Evolutionary conservation across 2,797 vertebrate species (phyloP), one percentile per base, ranked within the genome.

Genomic region (Heterohyrax brucei): DNA sequence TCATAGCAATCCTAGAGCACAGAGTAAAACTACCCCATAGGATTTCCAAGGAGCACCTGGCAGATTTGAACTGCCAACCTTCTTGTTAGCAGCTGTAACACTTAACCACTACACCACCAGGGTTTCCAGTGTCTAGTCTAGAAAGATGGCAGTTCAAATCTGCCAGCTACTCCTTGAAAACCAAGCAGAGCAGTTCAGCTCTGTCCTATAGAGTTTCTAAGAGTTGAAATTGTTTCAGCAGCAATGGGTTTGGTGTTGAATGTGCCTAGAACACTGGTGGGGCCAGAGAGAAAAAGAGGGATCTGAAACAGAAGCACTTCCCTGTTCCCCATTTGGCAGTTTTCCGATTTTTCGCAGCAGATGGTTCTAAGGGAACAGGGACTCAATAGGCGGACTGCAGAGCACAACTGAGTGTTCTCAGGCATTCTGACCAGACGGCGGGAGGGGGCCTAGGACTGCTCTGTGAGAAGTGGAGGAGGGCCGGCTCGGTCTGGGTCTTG

Each of bases 401-500:
- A 82, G 39, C 22, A 7, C 62, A 73, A 76, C 33, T 56, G 48
- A 44, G 50, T 48, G 68, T 75, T 95, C 76, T 92, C n/a, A n/a
- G 50, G 92, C 53, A 0, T 88, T 76, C 81, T 92, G 91, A 50
- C 90, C 66, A 9, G 88, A 26, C 21, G 77, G 79, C 70, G 81
- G 72, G 70, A 82, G 73, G 91, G 84, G 89, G 66, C 33, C 87
- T 73, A 19, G 64, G 50, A 79, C 0, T 8, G 87, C 83, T 96
- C 91, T 50, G 18, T 81, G 93, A 93, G 96, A 95, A 95, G 84
- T 66, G 48, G 10, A 61, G 89, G 19, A 86, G 79, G 92, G 83
- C 24, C 81, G 78, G 19, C 95, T 96, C 73, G 18, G 93, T 91
- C 81, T 89, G 46, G 28, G 66, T 93, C 90, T 97, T 97, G 92